A percentile compares a stretch with the other conserved stretches of the same genome.
phyloP scores from a whole-genome alignment of 2,113 vertebrate genomes.

The Arvicanthis niloticus region DNA sequence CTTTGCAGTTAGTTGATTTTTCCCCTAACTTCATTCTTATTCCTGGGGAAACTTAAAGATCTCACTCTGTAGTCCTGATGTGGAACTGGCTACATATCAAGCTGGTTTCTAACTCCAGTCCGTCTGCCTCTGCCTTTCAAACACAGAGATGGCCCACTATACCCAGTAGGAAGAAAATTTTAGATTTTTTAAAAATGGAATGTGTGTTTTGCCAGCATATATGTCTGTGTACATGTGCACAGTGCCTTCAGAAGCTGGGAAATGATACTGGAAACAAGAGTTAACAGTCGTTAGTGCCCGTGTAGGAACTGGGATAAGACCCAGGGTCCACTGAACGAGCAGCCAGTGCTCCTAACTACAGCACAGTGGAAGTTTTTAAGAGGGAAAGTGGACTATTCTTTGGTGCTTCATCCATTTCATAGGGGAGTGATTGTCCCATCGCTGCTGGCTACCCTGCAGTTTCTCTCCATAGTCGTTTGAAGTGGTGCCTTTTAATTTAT shows the following conservation, averaged over 20 bases:
- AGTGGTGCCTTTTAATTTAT: background rate
- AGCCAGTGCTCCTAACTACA: background rate
- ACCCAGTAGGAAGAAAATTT: background rate
- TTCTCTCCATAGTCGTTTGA: fast-evolving
- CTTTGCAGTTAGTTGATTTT: background rate
- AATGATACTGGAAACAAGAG: background rate
- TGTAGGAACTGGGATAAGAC: background rate
- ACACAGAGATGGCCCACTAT: background rate
- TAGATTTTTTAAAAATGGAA: background rate
- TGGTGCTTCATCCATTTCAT: background rate
- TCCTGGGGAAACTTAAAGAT: background rate
- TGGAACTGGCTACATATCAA: background rate
- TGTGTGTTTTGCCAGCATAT: background rate
- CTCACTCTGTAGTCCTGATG: background rate
- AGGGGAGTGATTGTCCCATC: no score
- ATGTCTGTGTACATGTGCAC: background rate
- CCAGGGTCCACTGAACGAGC: background rate
- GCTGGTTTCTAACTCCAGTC: background rate
- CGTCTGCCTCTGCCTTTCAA: background rate
- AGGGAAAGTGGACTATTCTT: background rate
- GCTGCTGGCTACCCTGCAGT: no score
- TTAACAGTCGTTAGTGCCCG: background rate
- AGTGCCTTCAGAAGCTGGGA: background rate
- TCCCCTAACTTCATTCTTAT: background rate
- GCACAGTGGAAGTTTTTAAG: background rate